A percentile compares a stretch with the other conserved stretches of the same genome.
These are phyloP conservation scores for Dasyornis broadbenti DNA, from an alignment of 2,113 vertebrate species.

Conservation along the genomic window DNA sequence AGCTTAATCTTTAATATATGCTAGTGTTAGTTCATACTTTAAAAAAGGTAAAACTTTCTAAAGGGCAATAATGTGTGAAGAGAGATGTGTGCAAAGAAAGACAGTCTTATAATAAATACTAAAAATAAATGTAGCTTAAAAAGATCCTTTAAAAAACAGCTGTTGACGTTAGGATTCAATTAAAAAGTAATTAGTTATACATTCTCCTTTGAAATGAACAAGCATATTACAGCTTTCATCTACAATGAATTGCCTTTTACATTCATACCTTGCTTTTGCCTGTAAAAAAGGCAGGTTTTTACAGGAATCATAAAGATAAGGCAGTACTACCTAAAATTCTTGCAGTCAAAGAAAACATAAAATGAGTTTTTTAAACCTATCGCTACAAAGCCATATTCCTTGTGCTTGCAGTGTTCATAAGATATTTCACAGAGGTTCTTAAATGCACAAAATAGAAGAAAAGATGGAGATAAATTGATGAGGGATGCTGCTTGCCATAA, in stretches of 20 bases:
- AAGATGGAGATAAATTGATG: background rate
- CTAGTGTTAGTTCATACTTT: background rate
- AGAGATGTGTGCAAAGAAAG: background rate
- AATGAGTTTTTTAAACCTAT: background rate
- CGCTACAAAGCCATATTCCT: background rate
- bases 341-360: constrained; percentile 9
- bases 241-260: constrained; percentile 26
- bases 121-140: constrained; percentile 59
- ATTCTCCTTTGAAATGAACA: constrained; percentile 41
- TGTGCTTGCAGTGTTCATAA: background rate
- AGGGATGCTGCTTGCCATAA: background rate
- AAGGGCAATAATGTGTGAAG: constrained; percentile 18
- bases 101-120: constrained; percentile 24
- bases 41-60: background rate
- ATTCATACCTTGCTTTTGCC: constrained; percentile 20
- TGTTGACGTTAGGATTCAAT: constrained; percentile 52
- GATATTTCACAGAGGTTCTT: background rate
- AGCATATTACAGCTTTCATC: constrained; percentile 14
- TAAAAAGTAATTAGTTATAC: constrained; percentile 65
- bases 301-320: constrained; percentile 5
- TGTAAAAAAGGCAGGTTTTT: constrained; percentile 10
- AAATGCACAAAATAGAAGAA: background rate
- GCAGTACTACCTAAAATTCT: constrained; percentile 7
- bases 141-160: constrained; percentile 45
- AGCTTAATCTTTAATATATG: background rate